Evolutionary conservation across 2,888 invertebrate genomes (phyloP).

Genomic region (Lasius fuliginosus): DNA sequence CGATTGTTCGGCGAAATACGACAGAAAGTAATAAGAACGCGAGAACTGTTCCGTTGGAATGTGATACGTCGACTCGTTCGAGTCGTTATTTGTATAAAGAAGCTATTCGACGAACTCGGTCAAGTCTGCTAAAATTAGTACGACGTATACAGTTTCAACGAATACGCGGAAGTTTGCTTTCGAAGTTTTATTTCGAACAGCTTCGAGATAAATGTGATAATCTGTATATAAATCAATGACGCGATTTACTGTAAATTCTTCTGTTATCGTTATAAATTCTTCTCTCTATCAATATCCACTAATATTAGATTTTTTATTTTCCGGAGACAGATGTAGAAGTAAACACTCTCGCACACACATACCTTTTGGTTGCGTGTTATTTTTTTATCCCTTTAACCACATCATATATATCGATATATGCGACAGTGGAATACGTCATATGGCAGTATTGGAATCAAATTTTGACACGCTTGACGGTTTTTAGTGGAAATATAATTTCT

Average conservation of each 20-base stretch:
- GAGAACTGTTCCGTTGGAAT: slow-evolving; percentile 11
- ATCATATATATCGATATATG: neutral
- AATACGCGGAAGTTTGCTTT: slow-evolving; percentile 44
- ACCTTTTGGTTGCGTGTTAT: neutral
- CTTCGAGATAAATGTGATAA: slow-evolving; percentile 25
- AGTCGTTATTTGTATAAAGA: slow-evolving; percentile 45
- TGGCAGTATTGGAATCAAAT: neutral
- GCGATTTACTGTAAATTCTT: neutral
- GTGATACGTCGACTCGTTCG: slow-evolving; percentile 35
- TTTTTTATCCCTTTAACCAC: neutral
- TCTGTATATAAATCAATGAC: slow-evolving; percentile 12
- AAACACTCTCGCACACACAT: neutral
- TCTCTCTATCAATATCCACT: neutral
- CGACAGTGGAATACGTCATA: neutral
- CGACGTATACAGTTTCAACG: slow-evolving; percentile 41
- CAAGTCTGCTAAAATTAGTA: slow-evolving; percentile 50
- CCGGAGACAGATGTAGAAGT: neutral
- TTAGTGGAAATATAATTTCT: neutral
- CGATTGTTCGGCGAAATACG: slow-evolving; percentile 23
- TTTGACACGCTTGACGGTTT: neutral
- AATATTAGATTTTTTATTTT: slow-evolving; percentile 1
- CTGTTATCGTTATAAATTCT: slow-evolving; percentile 21
- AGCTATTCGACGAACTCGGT: slow-evolving; percentile 47
- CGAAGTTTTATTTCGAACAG: slow-evolving; percentile 40
- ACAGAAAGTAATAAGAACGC: slow-evolving; percentile 14